phyloP scores from a whole-genome alignment of 30 jellyfish, hydroid and myxozoan genomes.

The Phacellophora camtschatica region DNA sequence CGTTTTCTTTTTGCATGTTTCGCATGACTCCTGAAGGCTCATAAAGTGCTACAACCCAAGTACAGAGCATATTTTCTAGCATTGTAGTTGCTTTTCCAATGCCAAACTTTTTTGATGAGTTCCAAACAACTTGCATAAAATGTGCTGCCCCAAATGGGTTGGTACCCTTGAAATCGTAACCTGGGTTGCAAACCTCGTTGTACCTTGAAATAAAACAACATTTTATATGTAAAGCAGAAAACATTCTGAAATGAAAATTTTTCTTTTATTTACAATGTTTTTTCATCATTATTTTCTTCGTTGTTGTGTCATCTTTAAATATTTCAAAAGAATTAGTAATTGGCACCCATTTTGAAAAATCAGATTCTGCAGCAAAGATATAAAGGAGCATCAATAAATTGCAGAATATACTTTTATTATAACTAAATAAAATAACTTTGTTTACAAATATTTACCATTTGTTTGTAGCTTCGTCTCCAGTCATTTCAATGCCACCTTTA shows the following conservation, averaged over 20 bases:
- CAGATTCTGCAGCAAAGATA: no score
- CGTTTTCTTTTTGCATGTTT: constrained; percentile 76
- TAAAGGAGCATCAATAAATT: no score
- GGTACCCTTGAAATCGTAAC: constrained; percentile 73
- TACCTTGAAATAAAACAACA: constrained; percentile 87
- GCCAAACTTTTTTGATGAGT: constrained; percentile 77
- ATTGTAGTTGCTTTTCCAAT: constrained; percentile 92
- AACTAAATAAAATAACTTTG: no score
- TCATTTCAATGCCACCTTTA: constrained; percentile 77
- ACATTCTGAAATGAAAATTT: no score
- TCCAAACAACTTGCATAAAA: constrained; percentile 97
- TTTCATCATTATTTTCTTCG: no score
- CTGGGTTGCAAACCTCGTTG: constrained; percentile 97
- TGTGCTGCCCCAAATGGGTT: constrained; percentile 84
- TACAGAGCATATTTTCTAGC: constrained; percentile 73
- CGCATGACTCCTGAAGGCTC: constrained; percentile 88
- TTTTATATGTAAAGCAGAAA: no score
- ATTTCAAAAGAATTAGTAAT: no score
- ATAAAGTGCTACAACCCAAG: constrained; percentile 90
- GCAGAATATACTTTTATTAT: no score
- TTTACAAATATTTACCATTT: constrained; percentile 56
- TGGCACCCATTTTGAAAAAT: no score
- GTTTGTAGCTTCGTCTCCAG: constrained; percentile 85
- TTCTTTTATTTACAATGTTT: no score
- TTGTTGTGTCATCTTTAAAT: no score